Percentiles rank a stretch among this genome's conserved stretches.
These are phyloP conservation scores for Gobio gobio DNA, from an alignment of 2,113 vertebrate species.

Conservation along the genomic window DNA sequence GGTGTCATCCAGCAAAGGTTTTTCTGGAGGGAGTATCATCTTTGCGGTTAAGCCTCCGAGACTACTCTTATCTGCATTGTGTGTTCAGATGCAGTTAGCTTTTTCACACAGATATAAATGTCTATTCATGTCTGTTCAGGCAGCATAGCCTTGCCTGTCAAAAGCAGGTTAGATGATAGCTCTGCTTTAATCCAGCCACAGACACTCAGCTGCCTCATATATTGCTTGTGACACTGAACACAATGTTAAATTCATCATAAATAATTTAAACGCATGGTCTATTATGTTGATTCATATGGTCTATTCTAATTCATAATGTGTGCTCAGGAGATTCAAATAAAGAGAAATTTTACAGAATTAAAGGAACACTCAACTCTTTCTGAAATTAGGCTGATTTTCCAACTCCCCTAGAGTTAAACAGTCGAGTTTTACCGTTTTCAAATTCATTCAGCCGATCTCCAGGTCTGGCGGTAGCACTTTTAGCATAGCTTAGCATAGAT, in stretches of 20 bases:
- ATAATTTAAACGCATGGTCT: background rate
- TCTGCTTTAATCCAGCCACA: constrained; percentile 9
- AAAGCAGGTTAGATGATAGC: constrained; percentile 25
- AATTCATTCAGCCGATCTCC: too few relatives aligned
- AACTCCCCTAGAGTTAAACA: too few relatives aligned
- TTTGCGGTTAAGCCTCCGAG: constrained; percentile 33
- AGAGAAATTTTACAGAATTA: background rate
- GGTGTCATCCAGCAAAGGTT: constrained; percentile 32
- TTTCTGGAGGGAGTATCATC: constrained; percentile 32
- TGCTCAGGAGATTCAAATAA: background rate
- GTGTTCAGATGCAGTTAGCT: constrained; percentile 35
- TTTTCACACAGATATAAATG: constrained; percentile 26
- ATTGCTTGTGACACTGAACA: constrained; percentile 13
- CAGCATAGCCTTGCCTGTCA: background rate
- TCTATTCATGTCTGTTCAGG: constrained; percentile 1
- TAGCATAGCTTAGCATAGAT: too few relatives aligned
- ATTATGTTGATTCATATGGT: background rate
- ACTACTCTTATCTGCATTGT: constrained; percentile 33
- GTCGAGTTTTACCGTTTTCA: too few relatives aligned
- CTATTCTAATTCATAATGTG: background rate
- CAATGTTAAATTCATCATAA: background rate
- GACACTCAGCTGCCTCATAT: background rate
- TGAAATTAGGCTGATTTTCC: too few relatives aligned
- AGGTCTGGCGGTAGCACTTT: too few relatives aligned
- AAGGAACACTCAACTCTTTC: too few relatives aligned